These are phyloP conservation scores for Nomada ferruginata DNA, from an alignment of 2,888 invertebrate species.

Conservation along the genomic window DNA sequence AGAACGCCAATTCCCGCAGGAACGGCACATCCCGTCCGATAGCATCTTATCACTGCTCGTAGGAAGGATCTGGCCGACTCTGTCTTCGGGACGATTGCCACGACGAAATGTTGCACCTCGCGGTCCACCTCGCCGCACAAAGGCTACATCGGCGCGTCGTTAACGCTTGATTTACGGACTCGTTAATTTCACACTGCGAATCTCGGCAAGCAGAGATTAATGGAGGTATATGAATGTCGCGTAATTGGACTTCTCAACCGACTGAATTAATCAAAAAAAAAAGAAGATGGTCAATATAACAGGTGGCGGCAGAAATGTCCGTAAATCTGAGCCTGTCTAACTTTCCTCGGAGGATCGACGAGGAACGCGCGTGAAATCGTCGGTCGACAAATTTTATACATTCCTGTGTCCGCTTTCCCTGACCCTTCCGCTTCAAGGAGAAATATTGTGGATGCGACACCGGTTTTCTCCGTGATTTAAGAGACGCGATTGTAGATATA, in stretches of 20 bases:
- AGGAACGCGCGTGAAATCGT: slow-evolving; percentile 30
- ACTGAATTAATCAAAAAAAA: no score
- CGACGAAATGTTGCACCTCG: no score
- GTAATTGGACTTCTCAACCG: no score
- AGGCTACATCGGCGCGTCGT: background rate
- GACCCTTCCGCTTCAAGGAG: slow-evolving; percentile 47
- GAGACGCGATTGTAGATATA: slow-evolving; percentile 34
- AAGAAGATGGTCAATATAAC: no score
- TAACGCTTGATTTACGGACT: no score
- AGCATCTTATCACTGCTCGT: slow-evolving; percentile 51
- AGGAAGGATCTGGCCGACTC: slow-evolving; percentile 34
- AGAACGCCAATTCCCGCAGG: slow-evolving; percentile 65
- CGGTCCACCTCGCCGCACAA: slow-evolving; percentile 9
- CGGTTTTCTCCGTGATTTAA: slow-evolving; percentile 48
- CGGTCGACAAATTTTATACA: slow-evolving; percentile 57
- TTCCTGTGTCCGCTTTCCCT: slow-evolving; percentile 71
- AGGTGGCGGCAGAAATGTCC: no score
- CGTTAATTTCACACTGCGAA: background rate
- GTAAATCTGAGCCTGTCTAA: background rate
- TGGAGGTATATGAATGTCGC: background rate
- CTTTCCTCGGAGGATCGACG: slow-evolving; percentile 41
- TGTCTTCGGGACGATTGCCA: slow-evolving; percentile 14
- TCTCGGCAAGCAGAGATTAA: slow-evolving; percentile 21
- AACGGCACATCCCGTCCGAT: slow-evolving; percentile 62
- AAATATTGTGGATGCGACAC: slow-evolving; percentile 41